Base-by-base conservation (phyloP, 2,888 invertebrate species). In the Lordiphosa fenestrarum region DNA sequence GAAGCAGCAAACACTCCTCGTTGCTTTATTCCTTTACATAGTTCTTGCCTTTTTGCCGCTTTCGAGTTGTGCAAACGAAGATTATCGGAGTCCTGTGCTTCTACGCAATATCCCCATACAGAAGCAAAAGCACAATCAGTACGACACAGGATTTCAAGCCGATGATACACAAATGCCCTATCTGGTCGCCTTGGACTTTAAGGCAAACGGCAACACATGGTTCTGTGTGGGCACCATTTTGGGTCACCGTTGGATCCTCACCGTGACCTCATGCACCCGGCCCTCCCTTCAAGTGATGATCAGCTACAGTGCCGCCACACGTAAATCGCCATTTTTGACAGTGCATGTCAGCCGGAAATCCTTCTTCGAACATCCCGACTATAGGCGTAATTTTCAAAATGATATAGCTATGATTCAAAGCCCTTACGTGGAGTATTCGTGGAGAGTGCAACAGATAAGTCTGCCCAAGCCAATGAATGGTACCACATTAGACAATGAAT, bases 211-310 rank as follows among this genome's bases (percentile, higher is more conserved):
- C 0, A 5, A 23, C 4, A 6, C 0, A 0, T 68, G 64, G 69
- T 68, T 68, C 40, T 69, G 69, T 35, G 68, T 47, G 0, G 69
- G 69, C 0, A n/a, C 49, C 2, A 40, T 67, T 5, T 21, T 69
- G 5, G 9, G 38, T 1, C 42, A 57, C 15, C 49, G 49, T 0
- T 69, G 69, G 69, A 56, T 69, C 5, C 10, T 69, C 0, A 69
- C 68, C 0, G 58, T 59, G 7, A 68, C 69, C 7, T 64, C 68
- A 5, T 69, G 69, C 39, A 68, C 67, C 1, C 48, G 19, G 13
- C 39, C 33, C 0, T 59, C 64, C 2, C 10, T 6, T 1, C 30
- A 13, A 1, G 60, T 49, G 12, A 53, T 15, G n/a, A 63, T 69
- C 7, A 52, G 35, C 33, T 63, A 53, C 6, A 47, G 53, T 6